A percentile compares a stretch with the other conserved stretches of the same genome.
phyloP scores from a whole-genome alignment of 1,140 invertebrate species.

The Druon quercuslanigerum region DNA sequence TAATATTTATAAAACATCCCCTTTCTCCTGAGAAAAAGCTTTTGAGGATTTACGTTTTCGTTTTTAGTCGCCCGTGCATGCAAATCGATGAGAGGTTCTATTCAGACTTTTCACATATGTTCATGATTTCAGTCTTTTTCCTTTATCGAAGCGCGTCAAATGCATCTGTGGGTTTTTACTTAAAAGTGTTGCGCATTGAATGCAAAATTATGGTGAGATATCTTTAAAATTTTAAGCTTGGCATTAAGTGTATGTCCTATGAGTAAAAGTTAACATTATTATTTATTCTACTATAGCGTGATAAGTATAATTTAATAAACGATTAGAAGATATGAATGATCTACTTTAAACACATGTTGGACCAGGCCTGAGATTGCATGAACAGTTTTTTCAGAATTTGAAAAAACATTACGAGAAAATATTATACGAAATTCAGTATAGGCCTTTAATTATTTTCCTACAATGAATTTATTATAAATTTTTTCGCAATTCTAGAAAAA shows the following conservation, averaged over 20 bases:
- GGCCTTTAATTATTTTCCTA: too few species aligned
- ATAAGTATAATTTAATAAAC: too few species aligned
- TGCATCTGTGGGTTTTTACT: conserved; percentile 25
- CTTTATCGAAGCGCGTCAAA: conserved; percentile 28
- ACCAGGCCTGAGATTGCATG: too few species aligned
- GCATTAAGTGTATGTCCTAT: neutral
- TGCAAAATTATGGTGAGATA: neutral
- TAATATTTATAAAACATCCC: too few species aligned
- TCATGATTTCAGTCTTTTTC: conserved; percentile 25
- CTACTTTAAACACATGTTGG: too few species aligned
- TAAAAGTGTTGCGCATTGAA: neutral
- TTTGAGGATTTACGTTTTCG: neutral
- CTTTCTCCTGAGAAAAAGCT: neutral
- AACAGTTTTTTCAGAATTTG: too few species aligned
- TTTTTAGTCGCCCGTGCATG: conserved; percentile 18
- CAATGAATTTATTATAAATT: too few species aligned
- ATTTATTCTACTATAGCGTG: too few species aligned
- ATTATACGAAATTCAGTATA: too few species aligned
- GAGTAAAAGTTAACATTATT: neutral
- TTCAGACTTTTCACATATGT: conserved; percentile 15
- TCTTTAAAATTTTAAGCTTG: conserved; percentile 1
- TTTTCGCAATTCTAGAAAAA: too few species aligned
- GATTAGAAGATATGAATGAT: too few species aligned
- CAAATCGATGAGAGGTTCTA: conserved; percentile 14
- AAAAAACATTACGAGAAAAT: too few species aligned